Evolutionary conservation across 2,888 invertebrate species (phyloP).

Genomic region (Endomychus coccineus): DNA sequence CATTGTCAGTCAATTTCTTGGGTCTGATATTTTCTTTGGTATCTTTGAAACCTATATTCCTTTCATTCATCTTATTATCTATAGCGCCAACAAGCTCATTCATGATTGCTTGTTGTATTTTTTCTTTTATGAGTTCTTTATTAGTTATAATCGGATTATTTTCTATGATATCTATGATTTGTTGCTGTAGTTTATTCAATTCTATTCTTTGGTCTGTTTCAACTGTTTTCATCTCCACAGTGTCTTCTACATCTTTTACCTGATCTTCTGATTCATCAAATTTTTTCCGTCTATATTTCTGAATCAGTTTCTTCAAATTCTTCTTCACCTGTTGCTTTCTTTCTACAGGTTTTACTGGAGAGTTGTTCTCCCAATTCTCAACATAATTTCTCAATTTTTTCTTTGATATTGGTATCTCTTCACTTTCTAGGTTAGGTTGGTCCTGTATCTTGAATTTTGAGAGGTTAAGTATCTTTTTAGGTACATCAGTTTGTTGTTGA

Average conservation of each 20-base stretch:
- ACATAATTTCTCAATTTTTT: conserved; percentile 1
- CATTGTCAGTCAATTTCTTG: conserved; percentile 11
- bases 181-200: conserved; percentile 43
- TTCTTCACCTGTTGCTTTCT: conserved; percentile 19
- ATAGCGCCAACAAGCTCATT: conserved; percentile 30
- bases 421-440: not conserved
- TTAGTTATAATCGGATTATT: conserved; percentile 46
- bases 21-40: conserved; percentile 11
- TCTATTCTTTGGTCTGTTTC: conserved; percentile 44
- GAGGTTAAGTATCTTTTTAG: too few relatives aligned
- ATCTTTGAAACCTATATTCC: conserved; percentile 8
- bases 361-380: conserved; percentile 1
- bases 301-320: conserved; percentile 29
- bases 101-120: conserved; percentile 37
- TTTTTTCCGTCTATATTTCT: conserved; percentile 29
- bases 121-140: conserved; percentile 45
- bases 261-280: conserved; percentile 17
- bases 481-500: too few relatives aligned
- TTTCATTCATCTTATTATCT: conserved; percentile 20
- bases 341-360: not conserved
- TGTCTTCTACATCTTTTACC: conserved; percentile 15
- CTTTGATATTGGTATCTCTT: not conserved
- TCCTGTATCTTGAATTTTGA: too few relatives aligned
- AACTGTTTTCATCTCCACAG: conserved; percentile 33
- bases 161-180: conserved; percentile 45